These are phyloP conservation scores for Empidonax alnorum DNA, from an alignment of 2,113 vertebrate species.

Conservation along the genomic window DNA sequence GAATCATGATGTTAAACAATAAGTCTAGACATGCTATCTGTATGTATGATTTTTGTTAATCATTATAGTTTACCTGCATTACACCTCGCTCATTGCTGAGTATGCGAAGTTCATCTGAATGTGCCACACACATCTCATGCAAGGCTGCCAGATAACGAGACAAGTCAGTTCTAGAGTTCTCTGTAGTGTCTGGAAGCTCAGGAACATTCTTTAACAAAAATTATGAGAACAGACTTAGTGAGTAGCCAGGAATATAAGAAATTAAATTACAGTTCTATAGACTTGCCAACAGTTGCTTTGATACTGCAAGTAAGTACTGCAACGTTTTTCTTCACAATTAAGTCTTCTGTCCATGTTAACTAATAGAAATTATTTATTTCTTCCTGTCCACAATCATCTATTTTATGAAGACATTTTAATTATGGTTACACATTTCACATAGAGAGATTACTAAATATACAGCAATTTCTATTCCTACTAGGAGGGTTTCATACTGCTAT, in stretches of 20 bases:
- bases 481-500: neutral
- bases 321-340: neutral
- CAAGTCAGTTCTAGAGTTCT: conserved; percentile 92
- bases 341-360: neutral
- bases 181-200: conserved; percentile 91
- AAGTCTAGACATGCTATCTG: neutral
- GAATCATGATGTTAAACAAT: neutral
- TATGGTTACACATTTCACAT: neutral
- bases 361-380: conserved; percentile 4
- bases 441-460: neutral
- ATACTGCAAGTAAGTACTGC: neutral
- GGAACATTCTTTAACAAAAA: conserved; percentile 88
- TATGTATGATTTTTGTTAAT: neutral
- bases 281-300: neutral
- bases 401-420: conserved; percentile 22
- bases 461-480: neutral
- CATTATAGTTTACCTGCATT: conserved; percentile 85
- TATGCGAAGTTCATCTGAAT: conserved; percentile 94
- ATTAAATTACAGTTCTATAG: neutral
- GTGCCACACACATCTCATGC: conserved; percentile 91
- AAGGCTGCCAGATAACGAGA: conserved; percentile 93
- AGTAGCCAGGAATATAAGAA: neutral
- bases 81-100: conserved; percentile 94
- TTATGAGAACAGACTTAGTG: conserved; percentile 51
- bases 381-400: neutral